Evolutionary conservation across 1,140 invertebrate genomes (phyloP).

Genomic region (Caenorhabditis briggsae): DNA sequence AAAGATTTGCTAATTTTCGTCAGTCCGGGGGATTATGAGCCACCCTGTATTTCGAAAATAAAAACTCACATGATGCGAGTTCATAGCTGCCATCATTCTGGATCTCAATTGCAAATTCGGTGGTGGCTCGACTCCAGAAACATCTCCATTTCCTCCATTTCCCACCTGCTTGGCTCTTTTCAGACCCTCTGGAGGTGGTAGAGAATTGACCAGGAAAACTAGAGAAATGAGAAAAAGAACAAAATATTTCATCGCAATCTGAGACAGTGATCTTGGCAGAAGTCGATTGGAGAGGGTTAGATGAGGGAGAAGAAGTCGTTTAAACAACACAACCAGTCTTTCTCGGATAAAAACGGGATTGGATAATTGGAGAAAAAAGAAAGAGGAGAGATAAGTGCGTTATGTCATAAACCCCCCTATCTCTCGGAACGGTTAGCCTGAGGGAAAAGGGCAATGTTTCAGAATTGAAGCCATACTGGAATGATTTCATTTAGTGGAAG

Average conservation of each 20-base stretch:
- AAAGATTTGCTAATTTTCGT: too few species aligned
- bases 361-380: background rate
- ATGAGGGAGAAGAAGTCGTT: background rate
- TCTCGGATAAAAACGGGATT: background rate
- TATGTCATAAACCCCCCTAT: constrained; percentile 12
- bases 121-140: background rate
- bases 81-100: constrained; percentile 60
- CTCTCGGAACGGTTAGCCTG: background rate
- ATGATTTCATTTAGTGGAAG: too few species aligned
- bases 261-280: constrained; percentile 32
- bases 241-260: constrained; percentile 25
- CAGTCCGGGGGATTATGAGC: background rate
- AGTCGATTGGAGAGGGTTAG: background rate
- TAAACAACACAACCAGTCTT: background rate
- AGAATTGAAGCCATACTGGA: too few species aligned
- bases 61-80: constrained; percentile 49
- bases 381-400: background rate
- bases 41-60: background rate
- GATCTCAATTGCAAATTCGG: constrained; percentile 50
- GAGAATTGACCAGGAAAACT: background rate
- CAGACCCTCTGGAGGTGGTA: constrained; percentile 47
- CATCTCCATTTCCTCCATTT: constrained; percentile 5
- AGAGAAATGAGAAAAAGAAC: background rate
- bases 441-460: background rate
- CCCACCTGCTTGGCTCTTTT: constrained; percentile 55